These are phyloP conservation scores for Cetoscarus ocellatus DNA, from an alignment of 2,797 vertebrate genomes.

Conservation along the genomic window DNA sequence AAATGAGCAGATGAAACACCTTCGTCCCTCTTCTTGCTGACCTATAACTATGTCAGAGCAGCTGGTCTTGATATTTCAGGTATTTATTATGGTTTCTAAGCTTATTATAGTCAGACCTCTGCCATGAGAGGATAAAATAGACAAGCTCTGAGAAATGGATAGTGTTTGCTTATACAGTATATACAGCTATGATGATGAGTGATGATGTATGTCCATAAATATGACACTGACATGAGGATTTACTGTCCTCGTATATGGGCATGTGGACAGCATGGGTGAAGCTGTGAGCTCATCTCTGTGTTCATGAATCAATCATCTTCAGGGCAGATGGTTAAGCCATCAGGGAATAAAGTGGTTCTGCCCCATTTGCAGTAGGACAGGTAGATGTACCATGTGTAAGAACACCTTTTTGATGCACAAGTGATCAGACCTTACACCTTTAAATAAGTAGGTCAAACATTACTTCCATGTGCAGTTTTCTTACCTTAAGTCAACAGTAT, in stretches of 20 bases:
- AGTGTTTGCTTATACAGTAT: conserved; percentile 47
- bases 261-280: conserved; percentile 40
- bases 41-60: conserved; percentile 32
- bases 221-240: conserved; percentile 56
- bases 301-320: conserved; percentile 57
- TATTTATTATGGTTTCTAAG: conserved; percentile 55
- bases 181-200: conserved; percentile 54
- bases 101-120: conserved; percentile 33
- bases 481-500: no score
- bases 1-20: conserved; percentile 8
- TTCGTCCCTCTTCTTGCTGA: conserved; percentile 15
- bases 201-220: conserved; percentile 63
- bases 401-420: no score
- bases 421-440: no score
- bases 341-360: conserved; percentile 32
- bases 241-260: conserved; percentile 45
- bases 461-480: no score
- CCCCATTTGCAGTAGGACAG: conserved; percentile 14
- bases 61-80: conserved; percentile 46
- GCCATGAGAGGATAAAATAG: conserved; percentile 32
- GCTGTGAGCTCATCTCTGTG: conserved; percentile 62
- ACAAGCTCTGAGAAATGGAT: conserved; percentile 36
- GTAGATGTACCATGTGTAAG: not conserved
- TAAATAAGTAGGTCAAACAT: no score
- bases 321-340: conserved; percentile 69